phyloP scores from a whole-genome alignment of 2,797 vertebrate genomes.

The Echiichthys vipera region DNA sequence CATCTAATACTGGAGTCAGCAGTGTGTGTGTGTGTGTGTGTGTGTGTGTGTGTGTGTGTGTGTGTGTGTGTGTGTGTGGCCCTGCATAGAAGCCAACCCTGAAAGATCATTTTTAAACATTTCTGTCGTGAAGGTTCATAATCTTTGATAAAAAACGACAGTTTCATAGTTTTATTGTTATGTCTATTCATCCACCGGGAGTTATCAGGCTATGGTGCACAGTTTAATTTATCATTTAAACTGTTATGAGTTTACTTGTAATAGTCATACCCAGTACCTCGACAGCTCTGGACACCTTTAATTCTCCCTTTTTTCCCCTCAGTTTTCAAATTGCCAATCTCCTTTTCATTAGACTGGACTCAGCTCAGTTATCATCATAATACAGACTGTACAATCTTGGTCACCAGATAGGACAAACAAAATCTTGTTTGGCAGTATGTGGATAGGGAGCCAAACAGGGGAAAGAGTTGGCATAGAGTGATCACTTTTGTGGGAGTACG shows the following conservation, averaged over 20 bases:
- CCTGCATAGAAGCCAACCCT: too few relatives aligned
- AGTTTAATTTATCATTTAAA: background rate
- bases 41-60: too few relatives aligned
- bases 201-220: background rate
- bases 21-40: background rate
- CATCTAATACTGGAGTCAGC: conserved; percentile 7
- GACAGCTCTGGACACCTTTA: background rate
- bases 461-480: background rate
- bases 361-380: conserved; percentile 27
- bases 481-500: background rate
- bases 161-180: background rate
- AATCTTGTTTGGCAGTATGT: conserved; percentile 8
- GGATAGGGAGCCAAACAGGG: conserved; percentile 8
- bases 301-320: background rate
- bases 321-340: conserved; percentile 13
- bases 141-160: background rate
- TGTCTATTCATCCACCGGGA: background rate
- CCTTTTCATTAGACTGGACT: conserved; percentile 15
- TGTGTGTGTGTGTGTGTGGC: too few relatives aligned
- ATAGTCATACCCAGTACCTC: too few relatives aligned
- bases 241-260: background rate
- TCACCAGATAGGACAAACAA: conserved; percentile 13
- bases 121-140: background rate
- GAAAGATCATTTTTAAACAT: background rate
- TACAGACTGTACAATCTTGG: conserved; percentile 15